Evolutionary conservation across 2,888 invertebrate species (phyloP).

Genomic region (Tetragonisca angustula): DNA sequence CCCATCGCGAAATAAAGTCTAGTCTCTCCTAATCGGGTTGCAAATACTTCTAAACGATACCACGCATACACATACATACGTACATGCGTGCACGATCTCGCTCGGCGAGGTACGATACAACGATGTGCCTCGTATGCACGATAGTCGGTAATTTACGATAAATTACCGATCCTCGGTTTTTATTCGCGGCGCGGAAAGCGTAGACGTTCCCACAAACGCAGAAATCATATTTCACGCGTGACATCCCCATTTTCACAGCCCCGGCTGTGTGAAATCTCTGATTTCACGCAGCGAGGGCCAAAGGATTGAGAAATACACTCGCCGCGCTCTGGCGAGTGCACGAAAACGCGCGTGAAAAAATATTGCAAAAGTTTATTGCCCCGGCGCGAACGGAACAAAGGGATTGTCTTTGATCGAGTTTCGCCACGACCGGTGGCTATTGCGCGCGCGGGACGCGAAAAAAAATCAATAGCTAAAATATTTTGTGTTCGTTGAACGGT

Average conservation of each 20-base stretch:
- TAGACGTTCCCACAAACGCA: background rate
- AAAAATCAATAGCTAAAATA: constrained; percentile 31
- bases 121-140: background rate
- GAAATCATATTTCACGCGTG: constrained; percentile 13
- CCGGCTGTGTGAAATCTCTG: constrained; percentile 27
- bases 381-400: background rate
- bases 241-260: background rate
- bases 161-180: constrained; percentile 3
- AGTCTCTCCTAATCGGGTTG: too few relatives aligned
- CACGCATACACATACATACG: background rate
- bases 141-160: background rate
- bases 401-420: constrained; percentile 19
- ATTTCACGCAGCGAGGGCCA: background rate
- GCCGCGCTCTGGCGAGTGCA: background rate
- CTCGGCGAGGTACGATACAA: background rate
- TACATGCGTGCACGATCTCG: background rate
- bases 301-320: background rate
- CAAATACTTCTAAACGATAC: background rate
- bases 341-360: constrained; percentile 13
- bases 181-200: background rate
- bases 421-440: background rate
- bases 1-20: too few relatives aligned
- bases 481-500: constrained; percentile 3
- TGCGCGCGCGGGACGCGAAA: background rate
- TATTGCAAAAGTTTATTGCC: constrained; percentile 10